Conservation (phyloP, 2,888 invertebrate species). For the Stenchaetothrips biformis region DNA sequence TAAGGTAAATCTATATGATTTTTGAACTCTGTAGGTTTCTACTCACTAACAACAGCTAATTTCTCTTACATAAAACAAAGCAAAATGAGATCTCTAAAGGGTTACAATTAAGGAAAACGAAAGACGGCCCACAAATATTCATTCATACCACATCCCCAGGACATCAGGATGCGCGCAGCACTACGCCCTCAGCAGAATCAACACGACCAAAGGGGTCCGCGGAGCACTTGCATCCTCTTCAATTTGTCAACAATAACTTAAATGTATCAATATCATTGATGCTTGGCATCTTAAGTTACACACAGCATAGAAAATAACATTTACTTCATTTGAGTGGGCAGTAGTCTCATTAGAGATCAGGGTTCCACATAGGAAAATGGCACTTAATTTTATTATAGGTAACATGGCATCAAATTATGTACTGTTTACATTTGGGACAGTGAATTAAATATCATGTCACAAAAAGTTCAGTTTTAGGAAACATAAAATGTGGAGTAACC, state of each 20-base stretch:
- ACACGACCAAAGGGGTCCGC: no score
- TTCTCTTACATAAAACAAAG: no score
- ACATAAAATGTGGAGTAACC: not conserved
- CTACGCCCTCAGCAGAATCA: no score
- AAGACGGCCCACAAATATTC: no score
- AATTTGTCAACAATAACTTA: no score
- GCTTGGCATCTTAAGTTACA: not conserved
- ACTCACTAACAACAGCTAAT: no score
- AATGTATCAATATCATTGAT: not conserved
- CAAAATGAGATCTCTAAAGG: not conserved
- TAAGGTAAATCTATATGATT: no score
- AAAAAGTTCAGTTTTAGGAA: not conserved
- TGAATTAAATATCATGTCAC: not conserved
- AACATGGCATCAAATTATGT: no score
- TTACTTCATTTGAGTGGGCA: not conserved
- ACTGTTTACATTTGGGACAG: not conserved
- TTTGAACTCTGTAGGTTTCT: no score
- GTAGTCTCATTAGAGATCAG: not conserved
- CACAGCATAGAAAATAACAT: not conserved
- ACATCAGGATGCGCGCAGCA: no score
- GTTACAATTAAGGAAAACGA: not conserved
- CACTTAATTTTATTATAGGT: not conserved
- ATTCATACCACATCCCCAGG: no score
- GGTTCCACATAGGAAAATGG: not conserved
- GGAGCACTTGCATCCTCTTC: no score